Conservation (phyloP, 2,113 vertebrate species). For the Ageneiosus marmoratus region DNA sequence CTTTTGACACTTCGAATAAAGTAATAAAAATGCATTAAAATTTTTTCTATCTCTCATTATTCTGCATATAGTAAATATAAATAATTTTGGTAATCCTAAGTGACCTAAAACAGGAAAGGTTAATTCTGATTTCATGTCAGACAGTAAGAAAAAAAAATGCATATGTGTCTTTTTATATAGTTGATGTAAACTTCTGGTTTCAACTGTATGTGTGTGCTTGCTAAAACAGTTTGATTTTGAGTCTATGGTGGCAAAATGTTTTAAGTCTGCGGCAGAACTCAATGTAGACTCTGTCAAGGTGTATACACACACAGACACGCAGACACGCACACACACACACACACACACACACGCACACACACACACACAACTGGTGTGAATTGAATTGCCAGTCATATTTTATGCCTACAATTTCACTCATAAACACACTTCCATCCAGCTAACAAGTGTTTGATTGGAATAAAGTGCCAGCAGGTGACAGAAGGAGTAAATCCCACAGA, state of each 20-base stretch:
- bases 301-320: background rate
- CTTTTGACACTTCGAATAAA: no score
- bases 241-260: constrained; percentile 43
- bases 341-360: constrained; percentile 13
- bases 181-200: no score
- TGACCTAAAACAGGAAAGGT: no score
- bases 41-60: no score
- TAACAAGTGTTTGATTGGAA: constrained; percentile 45
- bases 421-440: constrained; percentile 56
- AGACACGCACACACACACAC: background rate
- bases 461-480: constrained; percentile 46
- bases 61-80: no score
- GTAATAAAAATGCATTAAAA: no score
- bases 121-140: no score
- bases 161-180: no score
- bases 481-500: constrained; percentile 55
- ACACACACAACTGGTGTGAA: constrained; percentile 3
- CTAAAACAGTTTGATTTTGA: background rate
- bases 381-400: constrained; percentile 42
- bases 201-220: background rate
- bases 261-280: constrained; percentile 44
- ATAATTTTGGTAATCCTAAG: no score
- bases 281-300: constrained; percentile 18
- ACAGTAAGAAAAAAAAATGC: no score
- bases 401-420: constrained; percentile 48